A percentile compares a stretch with the other conserved stretches of the same genome.
These are phyloP conservation scores for Oeneis ivallda DNA, from an alignment of 2,888 invertebrate species.

Conservation along the genomic window DNA sequence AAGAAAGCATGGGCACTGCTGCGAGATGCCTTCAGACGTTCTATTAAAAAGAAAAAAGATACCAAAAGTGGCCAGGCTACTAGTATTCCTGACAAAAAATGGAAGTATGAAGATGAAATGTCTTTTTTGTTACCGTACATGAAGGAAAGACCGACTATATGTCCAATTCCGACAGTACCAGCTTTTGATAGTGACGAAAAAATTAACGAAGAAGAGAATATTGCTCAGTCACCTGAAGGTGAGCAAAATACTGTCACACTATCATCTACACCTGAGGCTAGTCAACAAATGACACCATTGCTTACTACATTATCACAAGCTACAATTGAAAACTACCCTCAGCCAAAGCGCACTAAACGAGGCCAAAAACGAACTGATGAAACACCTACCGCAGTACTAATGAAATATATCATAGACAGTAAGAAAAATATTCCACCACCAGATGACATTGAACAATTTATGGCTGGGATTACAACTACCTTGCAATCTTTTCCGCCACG, in stretches of 20 bases:
- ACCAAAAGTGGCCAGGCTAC: conserved; percentile 23
- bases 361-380: conserved; percentile 22
- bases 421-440: conserved; percentile 13
- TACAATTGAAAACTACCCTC: conserved; percentile 25
- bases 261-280: conserved; percentile 1
- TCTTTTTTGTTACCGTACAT: conserved; percentile 39
- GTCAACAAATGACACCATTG: conserved; percentile 34
- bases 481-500: conserved; percentile 38
- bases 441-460: conserved; percentile 39
- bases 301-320: conserved; percentile 35
- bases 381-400: conserved; percentile 34
- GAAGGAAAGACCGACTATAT: conserved; percentile 35
- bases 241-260: conserved; percentile 26
- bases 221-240: conserved; percentile 37
- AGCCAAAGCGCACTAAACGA: conserved; percentile 25
- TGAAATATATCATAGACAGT: conserved; percentile 39
- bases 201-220: conserved; percentile 22
- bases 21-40: conserved; percentile 39
- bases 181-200: conserved; percentile 26
- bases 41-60: conserved; percentile 36
- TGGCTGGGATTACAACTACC: conserved; percentile 35
- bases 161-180: conserved; percentile 30
- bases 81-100: conserved; percentile 34
- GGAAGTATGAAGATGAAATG: conserved; percentile 41
- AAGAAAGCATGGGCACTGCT: conserved; percentile 40